Evolutionary conservation across 2,797 vertebrate genomes (phyloP), one percentile per base, ranked within the genome.

Genomic region (Myotis findleyi): DNA sequence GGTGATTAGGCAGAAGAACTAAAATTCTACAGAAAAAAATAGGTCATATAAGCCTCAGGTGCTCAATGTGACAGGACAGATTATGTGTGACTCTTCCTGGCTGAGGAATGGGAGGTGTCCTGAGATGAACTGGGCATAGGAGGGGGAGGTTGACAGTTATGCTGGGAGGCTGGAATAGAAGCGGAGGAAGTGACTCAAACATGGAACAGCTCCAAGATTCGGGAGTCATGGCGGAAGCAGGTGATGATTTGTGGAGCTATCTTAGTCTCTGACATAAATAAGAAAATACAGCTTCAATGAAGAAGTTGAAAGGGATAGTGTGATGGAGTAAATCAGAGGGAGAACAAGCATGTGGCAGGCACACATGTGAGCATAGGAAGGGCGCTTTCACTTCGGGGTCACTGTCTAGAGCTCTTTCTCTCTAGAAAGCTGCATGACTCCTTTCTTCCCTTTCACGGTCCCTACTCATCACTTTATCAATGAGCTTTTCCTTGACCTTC

Each of bases 1-100:
- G 49, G 44, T 90, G 66, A 75, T 44, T 36, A 71, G 71, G 25
- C 21, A 55, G 13, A 51, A 21, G 30, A 93, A 68, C 14, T 92
- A 86, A 83, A 90, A 66, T 84, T 77, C 51, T 30, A 49, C 62
- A 66, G 41, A 44, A 68, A 57, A 92, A 75, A 83, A n/a, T 69
- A n/a, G 66, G 49, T 77, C 91, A 93, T 64, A 79, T 77, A 30
- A 77, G 23, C 69, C 14, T 73, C 55, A 71, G 47, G 30, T 77
- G 72, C 79, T 68, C 36, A 51, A 36, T 55, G 8, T 69, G 77
- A 75, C 33, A 17, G n/a, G 21, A 36, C 8, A 68, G 86, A 38
- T 76, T 38, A 30, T 51, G 30, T 47, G 1, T 64, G 55, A 51
- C 17, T 84, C 25, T 18, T 25, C 53, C 5, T 20, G 55, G 53